phyloP scores from a whole-genome alignment of 53 echinoderm and acorn worm genomes.

The Zoroaster sp. region DNA sequence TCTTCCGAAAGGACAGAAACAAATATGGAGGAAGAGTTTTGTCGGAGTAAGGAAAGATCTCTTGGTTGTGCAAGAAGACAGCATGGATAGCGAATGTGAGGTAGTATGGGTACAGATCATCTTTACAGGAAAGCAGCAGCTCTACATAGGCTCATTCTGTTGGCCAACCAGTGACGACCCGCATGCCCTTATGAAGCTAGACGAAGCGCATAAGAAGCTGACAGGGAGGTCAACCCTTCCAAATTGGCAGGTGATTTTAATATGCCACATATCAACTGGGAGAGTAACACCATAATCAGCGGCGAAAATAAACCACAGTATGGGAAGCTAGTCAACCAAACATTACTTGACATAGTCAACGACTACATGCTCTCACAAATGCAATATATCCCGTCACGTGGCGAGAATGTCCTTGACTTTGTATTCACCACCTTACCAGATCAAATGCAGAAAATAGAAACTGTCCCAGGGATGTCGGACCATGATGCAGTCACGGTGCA shows the following conservation, averaged over 20 bases:
- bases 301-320: not conserved
- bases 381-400: not conserved
- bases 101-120: not conserved
- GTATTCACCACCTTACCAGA: constrained; percentile 38
- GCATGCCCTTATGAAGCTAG: not conserved
- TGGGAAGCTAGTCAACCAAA: not conserved
- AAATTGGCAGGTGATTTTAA: not conserved
- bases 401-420: not conserved
- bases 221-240: not conserved
- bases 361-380: not conserved
- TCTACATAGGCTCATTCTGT: not conserved
- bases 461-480: constrained; percentile 47
- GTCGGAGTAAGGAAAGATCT: not conserved
- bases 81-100: not conserved
- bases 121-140: not conserved
- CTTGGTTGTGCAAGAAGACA: not conserved
- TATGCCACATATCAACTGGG: too few relatives aligned
- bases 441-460: constrained; percentile 31
- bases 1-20: not conserved
- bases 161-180: not conserved
- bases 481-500: constrained; percentile 40
- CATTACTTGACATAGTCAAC: not conserved
- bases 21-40: not conserved
- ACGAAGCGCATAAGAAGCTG: not conserved
- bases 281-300: too few relatives aligned